Evolutionary conservation across 2,113 vertebrate species (phyloP).

Genomic region (Gallinago media): DNA sequence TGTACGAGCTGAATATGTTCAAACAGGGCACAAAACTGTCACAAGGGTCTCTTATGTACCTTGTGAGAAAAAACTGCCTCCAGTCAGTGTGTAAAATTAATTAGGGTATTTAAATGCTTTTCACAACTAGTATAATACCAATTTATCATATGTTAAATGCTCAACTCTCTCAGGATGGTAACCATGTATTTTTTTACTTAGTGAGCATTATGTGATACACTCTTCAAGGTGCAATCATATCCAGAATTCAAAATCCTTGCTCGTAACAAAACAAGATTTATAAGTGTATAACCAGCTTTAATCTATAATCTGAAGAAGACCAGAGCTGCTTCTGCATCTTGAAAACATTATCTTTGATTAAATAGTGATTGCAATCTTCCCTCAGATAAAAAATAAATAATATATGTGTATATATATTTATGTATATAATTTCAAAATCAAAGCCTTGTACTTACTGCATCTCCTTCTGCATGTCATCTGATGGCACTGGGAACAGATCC

Average conservation of each 20-base stretch:
- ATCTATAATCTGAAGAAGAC: not conserved
- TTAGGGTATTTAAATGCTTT: not conserved
- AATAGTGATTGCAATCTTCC: slow-evolving; percentile 14
- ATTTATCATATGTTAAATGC: not conserved
- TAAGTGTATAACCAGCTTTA: not conserved
- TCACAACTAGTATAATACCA: not conserved
- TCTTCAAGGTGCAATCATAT: not conserved
- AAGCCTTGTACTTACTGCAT: slow-evolving; percentile 21
- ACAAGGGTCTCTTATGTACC: not conserved
- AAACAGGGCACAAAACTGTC: not conserved
- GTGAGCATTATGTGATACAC: not conserved
- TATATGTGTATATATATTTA: not conserved
- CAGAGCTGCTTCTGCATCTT: not conserved
- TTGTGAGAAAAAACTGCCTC: not conserved
- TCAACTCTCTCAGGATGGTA: not conserved
- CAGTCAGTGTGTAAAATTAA: not conserved
- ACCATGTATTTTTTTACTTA: not conserved
- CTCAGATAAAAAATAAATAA: slow-evolving; percentile 17
- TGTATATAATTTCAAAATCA: slow-evolving; percentile 45
- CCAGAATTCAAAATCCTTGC: not conserved
- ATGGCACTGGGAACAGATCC: slow-evolving; percentile 39
- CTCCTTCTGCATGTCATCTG: slow-evolving; percentile 33
- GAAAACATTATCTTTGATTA: slow-evolving; percentile 19
- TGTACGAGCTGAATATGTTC: not conserved
- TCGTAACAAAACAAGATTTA: not conserved